A percentile compares a stretch with the other conserved stretches of the same genome.
These are phyloP conservation scores for Listrodromus nycthemerus DNA, from an alignment of 2,888 invertebrate genomes.

Conservation along the genomic window DNA sequence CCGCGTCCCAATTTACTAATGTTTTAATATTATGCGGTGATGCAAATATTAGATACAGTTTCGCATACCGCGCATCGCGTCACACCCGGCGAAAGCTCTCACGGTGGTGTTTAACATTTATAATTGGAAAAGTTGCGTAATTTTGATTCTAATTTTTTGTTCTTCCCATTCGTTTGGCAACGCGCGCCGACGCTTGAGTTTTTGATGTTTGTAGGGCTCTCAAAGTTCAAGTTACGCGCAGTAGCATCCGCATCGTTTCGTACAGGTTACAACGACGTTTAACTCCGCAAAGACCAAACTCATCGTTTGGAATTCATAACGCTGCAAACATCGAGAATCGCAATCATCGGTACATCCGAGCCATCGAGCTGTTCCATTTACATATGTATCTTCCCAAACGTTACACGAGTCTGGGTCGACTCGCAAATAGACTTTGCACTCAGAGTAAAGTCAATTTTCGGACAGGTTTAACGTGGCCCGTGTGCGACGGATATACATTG, in stretches of 20 bases:
- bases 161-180: background rate
- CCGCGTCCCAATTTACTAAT: background rate
- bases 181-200: background rate
- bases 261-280: conserved; percentile 20
- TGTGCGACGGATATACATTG: background rate
- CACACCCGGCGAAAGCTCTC: background rate
- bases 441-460: conserved; percentile 46
- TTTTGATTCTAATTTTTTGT: conserved; percentile 40
- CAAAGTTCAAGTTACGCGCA: background rate
- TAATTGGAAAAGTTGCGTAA: conserved; percentile 54
- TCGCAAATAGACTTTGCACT: conserved; percentile 39
- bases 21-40: background rate
- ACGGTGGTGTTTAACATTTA: conserved; percentile 33
- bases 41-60: background rate
- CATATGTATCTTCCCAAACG: conserved; percentile 6
- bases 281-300: conserved; percentile 51
- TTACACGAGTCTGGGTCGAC: conserved; percentile 12
- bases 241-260: background rate
- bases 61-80: background rate
- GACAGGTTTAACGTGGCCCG: conserved; percentile 44
- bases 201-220: background rate
- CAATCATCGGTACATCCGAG: background rate
- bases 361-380: background rate
- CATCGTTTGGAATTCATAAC: conserved; percentile 46
- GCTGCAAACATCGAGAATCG: background rate